Base-by-base conservation (phyloP, 1,140 invertebrate species). In the Drosophila bifasciata region DNA sequence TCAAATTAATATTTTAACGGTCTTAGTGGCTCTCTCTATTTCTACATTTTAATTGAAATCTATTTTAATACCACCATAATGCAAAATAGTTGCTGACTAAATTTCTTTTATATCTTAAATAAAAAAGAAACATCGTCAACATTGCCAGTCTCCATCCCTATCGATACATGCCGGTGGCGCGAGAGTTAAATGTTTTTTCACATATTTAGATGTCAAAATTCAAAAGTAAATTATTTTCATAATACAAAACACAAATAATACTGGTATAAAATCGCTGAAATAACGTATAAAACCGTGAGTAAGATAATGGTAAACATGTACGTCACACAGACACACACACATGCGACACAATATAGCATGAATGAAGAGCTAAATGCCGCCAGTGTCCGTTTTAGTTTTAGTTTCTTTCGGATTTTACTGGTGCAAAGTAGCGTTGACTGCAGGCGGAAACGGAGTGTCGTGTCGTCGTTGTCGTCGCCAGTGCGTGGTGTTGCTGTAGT, bases 371-470 rank as follows among this genome's bases (percentile, higher is more conserved):
- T 5, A 36, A 84, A 83, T 63, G 61, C 46, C 64, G 32, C 50
- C 9, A 58, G 46, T 19, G 9, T 43, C 48, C 60, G 39, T 17
- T 45, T 50, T 44, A 28, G 45, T 55, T 71, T 73, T 79, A 84
- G 80, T 84, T 79, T 73, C 46, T 63, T 73, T 76, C 76, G 66
- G 71, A 68, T 85, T 85, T 84, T 85, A 79, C 80, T 79, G 50
- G 71, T 79, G 80, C 76, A 61, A 79, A 85, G 80, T 85, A 72
- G 79, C 60, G 67, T 49, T 68, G 63, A 55, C 45, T 68, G 61
- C 48, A 70, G 23, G 51, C 21, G 44, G 41, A 41, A 41, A 63
- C 60, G 28, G 46, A 50, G 46, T 40, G 28, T 53, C 55, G 55
- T 43, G 49, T 32, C 11, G 49, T 51, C 28, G 49, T 36, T 6